phyloP scores from a whole-genome alignment of 2,113 vertebrate genomes.

The Phrynocephalus versicolor region DNA sequence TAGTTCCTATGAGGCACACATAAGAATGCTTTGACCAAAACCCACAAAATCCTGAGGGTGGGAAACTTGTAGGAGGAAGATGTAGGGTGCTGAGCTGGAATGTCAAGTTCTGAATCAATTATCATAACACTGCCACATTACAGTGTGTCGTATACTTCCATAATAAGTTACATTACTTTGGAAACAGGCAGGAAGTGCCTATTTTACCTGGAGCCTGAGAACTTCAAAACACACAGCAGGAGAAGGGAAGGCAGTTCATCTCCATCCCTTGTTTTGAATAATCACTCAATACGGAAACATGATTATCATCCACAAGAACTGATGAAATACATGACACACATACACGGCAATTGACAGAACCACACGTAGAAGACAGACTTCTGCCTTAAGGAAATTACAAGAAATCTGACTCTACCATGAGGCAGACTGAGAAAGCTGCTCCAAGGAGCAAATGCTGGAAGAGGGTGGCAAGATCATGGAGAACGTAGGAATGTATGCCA shows the following conservation, averaged over 20 bases:
- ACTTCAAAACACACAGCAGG: not conserved
- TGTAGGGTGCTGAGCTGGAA: not conserved
- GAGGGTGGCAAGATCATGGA: not conserved
- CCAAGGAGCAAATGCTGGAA: not conserved
- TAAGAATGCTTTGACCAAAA: not conserved
- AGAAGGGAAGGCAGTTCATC: not conserved
- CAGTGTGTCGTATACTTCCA: not conserved
- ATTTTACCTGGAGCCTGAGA: not conserved
- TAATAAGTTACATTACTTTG: not conserved
- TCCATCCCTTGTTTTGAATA: not conserved
- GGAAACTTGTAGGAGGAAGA: not conserved
- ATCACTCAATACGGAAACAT: not conserved
- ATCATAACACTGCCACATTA: not conserved
- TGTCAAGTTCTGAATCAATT: not conserved
- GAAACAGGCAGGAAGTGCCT: not conserved
- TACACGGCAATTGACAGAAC: not conserved
- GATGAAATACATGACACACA: not conserved
- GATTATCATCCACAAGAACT: not conserved
- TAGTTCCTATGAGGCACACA: not conserved
- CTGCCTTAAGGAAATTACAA: not conserved
- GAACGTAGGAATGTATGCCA: not conserved
- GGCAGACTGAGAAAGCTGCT: not conserved
- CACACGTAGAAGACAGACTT: not conserved
- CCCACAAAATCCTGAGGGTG: not conserved
- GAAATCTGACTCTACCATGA: not conserved